These are phyloP conservation scores for Molossus alvarezi DNA, from an alignment of 2,797 vertebrate genomes.

Conservation along the genomic window DNA sequence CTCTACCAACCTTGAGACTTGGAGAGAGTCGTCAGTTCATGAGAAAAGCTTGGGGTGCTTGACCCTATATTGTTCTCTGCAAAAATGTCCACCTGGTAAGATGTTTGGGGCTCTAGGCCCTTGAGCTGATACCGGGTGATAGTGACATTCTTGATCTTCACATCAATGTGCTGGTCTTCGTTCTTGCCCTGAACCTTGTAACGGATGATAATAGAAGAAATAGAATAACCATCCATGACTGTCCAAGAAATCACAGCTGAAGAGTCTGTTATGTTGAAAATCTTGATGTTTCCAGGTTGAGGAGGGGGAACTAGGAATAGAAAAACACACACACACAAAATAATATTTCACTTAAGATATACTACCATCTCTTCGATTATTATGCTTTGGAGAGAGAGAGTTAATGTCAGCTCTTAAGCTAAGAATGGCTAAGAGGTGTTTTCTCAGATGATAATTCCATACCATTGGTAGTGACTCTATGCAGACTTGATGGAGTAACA, in stretches of 20 bases:
- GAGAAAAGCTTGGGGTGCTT: conserved; percentile 88
- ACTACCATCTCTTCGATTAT: neutral
- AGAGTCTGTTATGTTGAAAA: conserved; percentile 93
- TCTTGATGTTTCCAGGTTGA: conserved; percentile 92
- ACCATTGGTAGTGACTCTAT: neutral
- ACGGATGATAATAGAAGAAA: conserved; percentile 92
- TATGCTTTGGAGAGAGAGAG: conserved; percentile 11
- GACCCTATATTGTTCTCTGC: conserved; percentile 93
- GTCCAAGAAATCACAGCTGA: conserved; percentile 93
- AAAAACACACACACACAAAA: conserved; percentile 28
- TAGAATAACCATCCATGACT: conserved; percentile 93
- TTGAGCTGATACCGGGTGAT: conserved; percentile 92
- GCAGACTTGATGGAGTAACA: neutral
- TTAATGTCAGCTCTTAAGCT: neutral
- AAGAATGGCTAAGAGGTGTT: neutral
- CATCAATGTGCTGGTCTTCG: conserved; percentile 92
- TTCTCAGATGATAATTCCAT: neutral
- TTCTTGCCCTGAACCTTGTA: conserved; percentile 92
- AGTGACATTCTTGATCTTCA: conserved; percentile 92
- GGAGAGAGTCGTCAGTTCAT: conserved; percentile 90
- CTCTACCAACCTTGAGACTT: conserved; percentile 89
- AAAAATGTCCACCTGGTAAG: conserved; percentile 93
- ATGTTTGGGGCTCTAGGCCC: conserved; percentile 92
- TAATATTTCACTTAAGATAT: neutral
- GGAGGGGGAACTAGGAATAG: conserved; percentile 91